These are phyloP conservation scores for Micromys minutus DNA, from an alignment of 2,113 vertebrate species.

Conservation along the genomic window DNA sequence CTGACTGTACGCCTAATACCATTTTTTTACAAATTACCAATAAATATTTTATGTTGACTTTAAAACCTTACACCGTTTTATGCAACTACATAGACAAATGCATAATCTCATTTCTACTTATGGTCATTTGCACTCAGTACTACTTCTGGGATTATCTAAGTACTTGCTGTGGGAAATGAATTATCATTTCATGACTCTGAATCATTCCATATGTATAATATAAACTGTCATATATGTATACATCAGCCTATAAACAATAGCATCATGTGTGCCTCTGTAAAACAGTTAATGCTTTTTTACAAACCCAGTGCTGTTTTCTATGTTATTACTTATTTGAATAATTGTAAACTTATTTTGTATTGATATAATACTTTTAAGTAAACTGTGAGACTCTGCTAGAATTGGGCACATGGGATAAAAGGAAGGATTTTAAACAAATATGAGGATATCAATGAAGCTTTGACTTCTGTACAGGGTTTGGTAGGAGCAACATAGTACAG, in stretches of 20 bases:
- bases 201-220: background rate
- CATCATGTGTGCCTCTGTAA: background rate
- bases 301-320: background rate
- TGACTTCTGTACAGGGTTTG: background rate
- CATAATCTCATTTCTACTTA: background rate
- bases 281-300: background rate
- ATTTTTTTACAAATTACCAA: background rate
- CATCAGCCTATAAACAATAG: background rate
- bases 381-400: background rate
- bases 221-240: background rate
- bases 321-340: background rate
- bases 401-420: background rate
- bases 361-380: constrained; percentile 1
- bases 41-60: background rate
- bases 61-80: background rate
- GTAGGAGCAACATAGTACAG: background rate
- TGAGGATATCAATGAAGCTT: background rate
- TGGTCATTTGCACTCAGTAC: background rate
- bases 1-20: background rate
- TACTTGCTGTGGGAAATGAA: background rate
- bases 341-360: background rate
- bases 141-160: background rate
- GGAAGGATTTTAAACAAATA: background rate
- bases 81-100: background rate
- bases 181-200: background rate